phyloP scores from a whole-genome alignment of 1,140 invertebrate genomes.

The Papilio aristodemus region DNA sequence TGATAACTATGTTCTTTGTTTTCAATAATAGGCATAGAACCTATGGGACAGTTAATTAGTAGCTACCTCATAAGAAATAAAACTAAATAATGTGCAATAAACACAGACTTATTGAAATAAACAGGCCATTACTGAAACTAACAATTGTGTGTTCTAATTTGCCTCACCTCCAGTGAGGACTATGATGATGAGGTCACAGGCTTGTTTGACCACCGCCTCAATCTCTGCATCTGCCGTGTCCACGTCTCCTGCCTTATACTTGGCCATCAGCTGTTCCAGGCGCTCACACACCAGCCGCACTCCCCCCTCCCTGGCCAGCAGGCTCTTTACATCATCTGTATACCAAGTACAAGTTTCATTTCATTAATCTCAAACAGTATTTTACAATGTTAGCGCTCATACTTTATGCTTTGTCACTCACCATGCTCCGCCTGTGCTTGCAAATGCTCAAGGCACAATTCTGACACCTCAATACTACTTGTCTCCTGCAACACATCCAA shows the following conservation, averaged over 20 bases:
- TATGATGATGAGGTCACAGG: constrained; percentile 91
- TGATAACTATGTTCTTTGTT: no score
- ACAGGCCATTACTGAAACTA: no score
- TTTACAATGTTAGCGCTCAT: no score
- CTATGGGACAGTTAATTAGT: no score
- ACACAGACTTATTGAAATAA: no score
- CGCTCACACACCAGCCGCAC: constrained; percentile 88
- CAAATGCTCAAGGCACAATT: constrained; percentile 88
- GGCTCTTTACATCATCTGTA: constrained; percentile 88
- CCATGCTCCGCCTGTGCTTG: constrained; percentile 88
- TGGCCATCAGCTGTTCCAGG: constrained; percentile 85
- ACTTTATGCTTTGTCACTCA: constrained; percentile 64
- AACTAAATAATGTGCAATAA: no score
- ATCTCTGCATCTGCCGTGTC: constrained; percentile 85
- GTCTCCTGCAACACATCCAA: constrained; percentile 83
- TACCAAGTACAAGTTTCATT: constrained; percentile 45
- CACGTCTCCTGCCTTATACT: constrained; percentile 85
- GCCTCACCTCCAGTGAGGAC: constrained; percentile 90
- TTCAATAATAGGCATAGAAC: no score
- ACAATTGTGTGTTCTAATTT: no score
- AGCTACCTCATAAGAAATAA: no score
- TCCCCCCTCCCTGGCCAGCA: constrained; percentile 87
- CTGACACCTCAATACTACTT: constrained; percentile 84
- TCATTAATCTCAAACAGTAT: no score
- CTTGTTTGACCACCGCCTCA: constrained; percentile 88